Evolutionary conservation across 2,113 vertebrate species (phyloP).

Genomic region (Phodopus roborovskii): DNA sequence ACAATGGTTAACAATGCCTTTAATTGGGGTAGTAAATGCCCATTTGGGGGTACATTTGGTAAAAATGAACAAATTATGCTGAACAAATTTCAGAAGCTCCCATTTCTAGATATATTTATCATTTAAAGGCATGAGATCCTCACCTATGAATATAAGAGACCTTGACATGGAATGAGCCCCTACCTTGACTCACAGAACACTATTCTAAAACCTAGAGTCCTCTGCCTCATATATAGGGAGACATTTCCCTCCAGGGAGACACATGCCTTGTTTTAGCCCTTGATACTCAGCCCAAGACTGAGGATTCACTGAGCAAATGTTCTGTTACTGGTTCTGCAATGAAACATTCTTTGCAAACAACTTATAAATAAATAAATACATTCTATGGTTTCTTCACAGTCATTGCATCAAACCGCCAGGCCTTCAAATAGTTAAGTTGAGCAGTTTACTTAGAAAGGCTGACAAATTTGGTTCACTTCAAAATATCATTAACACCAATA

Average conservation of each 20-base stretch:
- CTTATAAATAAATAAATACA: slow-evolving; percentile 72
- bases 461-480: slow-evolving; percentile 90
- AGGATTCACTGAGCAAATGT: slow-evolving; percentile 81
- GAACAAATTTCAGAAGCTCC: not conserved
- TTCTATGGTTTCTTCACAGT: slow-evolving; percentile 71
- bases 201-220: not conserved
- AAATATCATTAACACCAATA: slow-evolving; percentile 92
- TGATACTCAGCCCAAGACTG: slow-evolving; percentile 80
- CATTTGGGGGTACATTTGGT: slow-evolving; percentile 22
- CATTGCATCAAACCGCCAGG: slow-evolving; percentile 80
- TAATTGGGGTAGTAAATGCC: not conserved
- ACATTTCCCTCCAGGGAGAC: slow-evolving; percentile 75
- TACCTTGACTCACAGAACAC: slow-evolving; percentile 2
- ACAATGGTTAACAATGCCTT: not conserved
- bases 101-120: slow-evolving; percentile 53
- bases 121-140: slow-evolving; percentile 76
- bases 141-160: slow-evolving; percentile 66
- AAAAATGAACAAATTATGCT: slow-evolving; percentile 56
- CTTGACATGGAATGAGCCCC: slow-evolving; percentile 68
- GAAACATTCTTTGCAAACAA: slow-evolving; percentile 55
- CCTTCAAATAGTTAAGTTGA: slow-evolving; percentile 86
- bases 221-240: slow-evolving; percentile 77
- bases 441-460: slow-evolving; percentile 88
- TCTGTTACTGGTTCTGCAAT: slow-evolving; percentile 79
- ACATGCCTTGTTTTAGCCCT: slow-evolving; percentile 74